Conservation (phyloP, 2,113 vertebrate species). For the Seriola aureovittata region DNA sequence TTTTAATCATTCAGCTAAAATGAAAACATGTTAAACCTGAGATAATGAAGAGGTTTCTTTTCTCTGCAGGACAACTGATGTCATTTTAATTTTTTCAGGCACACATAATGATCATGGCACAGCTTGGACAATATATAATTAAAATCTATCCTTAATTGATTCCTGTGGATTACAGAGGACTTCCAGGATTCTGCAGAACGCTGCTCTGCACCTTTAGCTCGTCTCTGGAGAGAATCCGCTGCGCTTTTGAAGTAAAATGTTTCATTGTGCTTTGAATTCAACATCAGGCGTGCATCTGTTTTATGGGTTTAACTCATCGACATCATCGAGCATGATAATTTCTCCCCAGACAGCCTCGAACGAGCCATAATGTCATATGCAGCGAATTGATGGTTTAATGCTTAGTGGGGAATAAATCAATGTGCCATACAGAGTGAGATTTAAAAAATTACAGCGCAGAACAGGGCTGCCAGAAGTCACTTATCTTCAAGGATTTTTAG, state of each 20-base stretch:
- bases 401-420: conserved; percentile 61
- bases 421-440: neutral
- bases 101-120: conserved; percentile 1
- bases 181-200: conserved; percentile 9
- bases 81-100: neutral
- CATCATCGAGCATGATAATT: conserved; percentile 64
- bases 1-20: neutral
- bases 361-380: conserved; percentile 61
- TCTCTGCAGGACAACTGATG: neutral
- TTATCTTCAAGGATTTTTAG: conserved; percentile 8
- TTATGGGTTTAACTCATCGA: conserved; percentile 63
- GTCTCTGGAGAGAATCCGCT: conserved; percentile 40
- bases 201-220: conserved; percentile 31
- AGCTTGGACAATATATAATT: conserved; percentile 33
- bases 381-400: conserved; percentile 53
- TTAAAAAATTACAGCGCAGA: conserved; percentile 32
- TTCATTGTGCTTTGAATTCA: conserved; percentile 63
- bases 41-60: neutral
- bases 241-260: conserved; percentile 44
- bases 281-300: conserved; percentile 63
- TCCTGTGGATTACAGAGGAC: conserved; percentile 16
- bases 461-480: conserved; percentile 5
- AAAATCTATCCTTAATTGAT: conserved; percentile 36
- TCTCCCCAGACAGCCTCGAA: conserved; percentile 69
- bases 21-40: neutral